Base-by-base conservation (phyloP, 1,140 invertebrate genomes). In the Copidosoma floridanum region DNA sequence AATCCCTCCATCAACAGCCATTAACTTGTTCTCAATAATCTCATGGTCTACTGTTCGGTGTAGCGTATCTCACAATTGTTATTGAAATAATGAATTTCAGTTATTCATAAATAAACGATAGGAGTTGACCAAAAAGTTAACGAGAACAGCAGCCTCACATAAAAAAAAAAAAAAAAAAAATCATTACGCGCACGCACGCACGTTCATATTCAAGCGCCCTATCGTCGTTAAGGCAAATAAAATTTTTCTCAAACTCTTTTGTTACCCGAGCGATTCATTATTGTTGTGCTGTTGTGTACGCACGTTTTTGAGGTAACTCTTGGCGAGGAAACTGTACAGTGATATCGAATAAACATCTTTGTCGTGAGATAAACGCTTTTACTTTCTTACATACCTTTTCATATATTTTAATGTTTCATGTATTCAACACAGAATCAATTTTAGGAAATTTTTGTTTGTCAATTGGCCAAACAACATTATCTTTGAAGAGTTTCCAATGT, bases 301-400 rank as follows among this genome's bases (percentile, higher is more conserved):
- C 76, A 77, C 74, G 68, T 76, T 77, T 65, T 76, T 74, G 48
- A 72, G 65, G 66, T 72, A 71, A 72, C 65, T 70, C 70, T 77
- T 75, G 70, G 72, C 70, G 68, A 75, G 70, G 72, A 76, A 76
- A 68, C 67, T 80, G 78, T 80, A 78, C 76, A 79, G 74, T 77
- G 70, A 77, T 75, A 75, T 71, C 72, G 71, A 79, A 65, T 79
- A 79, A 80, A 79, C 74, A 79, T 71, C 74, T 74, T 73, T 76
- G 75, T 77, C 76, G 75, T 79, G 75, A 77, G 68, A 71, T 65
- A 32, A 48, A 52, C 48, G 40, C 26, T 4, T 60, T 57, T 38
- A 50, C 8, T 51, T 40, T 59, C 32, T 61, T 52, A 58, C 12
- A 18, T 47, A 58, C 54, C 56, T 29, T 50, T 48, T 65, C 18